phyloP scores from a whole-genome alignment of 23 tunicate species.

The Phallusia fumigata region DNA sequence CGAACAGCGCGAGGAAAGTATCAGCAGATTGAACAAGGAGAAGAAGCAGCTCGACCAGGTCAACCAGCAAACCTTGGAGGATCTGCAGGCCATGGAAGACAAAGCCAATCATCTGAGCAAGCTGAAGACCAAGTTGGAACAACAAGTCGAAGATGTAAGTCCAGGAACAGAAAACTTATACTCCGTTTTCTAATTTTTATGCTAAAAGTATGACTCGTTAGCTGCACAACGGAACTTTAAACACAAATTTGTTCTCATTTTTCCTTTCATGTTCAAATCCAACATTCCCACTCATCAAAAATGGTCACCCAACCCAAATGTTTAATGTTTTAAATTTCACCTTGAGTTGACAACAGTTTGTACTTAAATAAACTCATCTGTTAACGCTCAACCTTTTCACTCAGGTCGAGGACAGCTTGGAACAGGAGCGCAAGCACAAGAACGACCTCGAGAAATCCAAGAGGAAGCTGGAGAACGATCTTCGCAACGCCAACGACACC shows the following conservation, averaged over 20 bases:
- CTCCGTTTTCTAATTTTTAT: no score
- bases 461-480: slow-evolving; percentile 89
- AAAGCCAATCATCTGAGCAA: slow-evolving; percentile 96
- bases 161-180: no score
- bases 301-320: no score
- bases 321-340: no score
- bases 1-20: slow-evolving; percentile 75
- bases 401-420: slow-evolving; percentile 87
- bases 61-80: slow-evolving; percentile 98
- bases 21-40: slow-evolving; percentile 72
- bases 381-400: background rate
- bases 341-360: no score
- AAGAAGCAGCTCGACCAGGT: slow-evolving; percentile 88
- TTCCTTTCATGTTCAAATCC: no score
- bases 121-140: slow-evolving; percentile 91
- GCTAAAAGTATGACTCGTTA: no score
- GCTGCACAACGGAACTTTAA: no score
- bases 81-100: slow-evolving; percentile 99
- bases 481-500: slow-evolving; percentile 85
- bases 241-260: no score
- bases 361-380: no score
- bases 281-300: no score
- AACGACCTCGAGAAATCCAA: slow-evolving; percentile 90
- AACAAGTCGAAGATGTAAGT: slow-evolving; percentile 95
- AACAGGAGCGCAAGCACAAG: slow-evolving; percentile 82